Evolutionary conservation across 1,140 invertebrate species (phyloP), one percentile per base, ranked within the genome.

Genomic region (Cotesia vestalis): DNA sequence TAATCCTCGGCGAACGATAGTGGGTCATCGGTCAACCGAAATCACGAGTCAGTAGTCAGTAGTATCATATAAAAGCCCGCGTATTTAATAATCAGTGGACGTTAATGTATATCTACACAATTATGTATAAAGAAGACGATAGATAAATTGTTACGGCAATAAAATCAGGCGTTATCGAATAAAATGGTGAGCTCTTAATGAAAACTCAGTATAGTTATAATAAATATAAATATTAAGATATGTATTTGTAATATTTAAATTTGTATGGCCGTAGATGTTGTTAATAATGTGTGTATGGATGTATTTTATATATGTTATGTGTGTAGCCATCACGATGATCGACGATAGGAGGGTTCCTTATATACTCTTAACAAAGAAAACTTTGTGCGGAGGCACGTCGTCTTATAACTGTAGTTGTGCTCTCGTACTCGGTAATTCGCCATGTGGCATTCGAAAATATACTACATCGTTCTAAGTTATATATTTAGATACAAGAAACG

Each of bases 11-110:
- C 27, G 3, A 27, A 27, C 5, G 67, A 74, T 74, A 68, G 73
- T 74, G 73, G 73, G 73, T 74, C 73, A 74, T 62, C 69, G 73
- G 73, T 74, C 73, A 74, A 60, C 68, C 38, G 46, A 71, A 55
- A 71, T 61, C 66, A 71, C 69, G 6, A 46, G 40, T 36, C 63
- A 27, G 27, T 27, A 27, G 27, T 27, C 27, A 27, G 27, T 27
- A 27, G 27, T 27, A 27, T 27, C 27, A 27, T 27, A 27, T 27
- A 27, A 27, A 27, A 27, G 27, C 51, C 55, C 69, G 69, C 59
- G 46, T 68, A 52, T 71, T 71, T 66, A 73, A 68, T 62, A 27
- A 55, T 66, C 64, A 14, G 3, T 17, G 63, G 4, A 64, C 27
- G 36, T 36, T 9, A 46, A 46, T 46, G 40, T 46, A 46, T 46